Conservation (phyloP, 2,888 invertebrate species). For the Neoscelio sp. region DNA sequence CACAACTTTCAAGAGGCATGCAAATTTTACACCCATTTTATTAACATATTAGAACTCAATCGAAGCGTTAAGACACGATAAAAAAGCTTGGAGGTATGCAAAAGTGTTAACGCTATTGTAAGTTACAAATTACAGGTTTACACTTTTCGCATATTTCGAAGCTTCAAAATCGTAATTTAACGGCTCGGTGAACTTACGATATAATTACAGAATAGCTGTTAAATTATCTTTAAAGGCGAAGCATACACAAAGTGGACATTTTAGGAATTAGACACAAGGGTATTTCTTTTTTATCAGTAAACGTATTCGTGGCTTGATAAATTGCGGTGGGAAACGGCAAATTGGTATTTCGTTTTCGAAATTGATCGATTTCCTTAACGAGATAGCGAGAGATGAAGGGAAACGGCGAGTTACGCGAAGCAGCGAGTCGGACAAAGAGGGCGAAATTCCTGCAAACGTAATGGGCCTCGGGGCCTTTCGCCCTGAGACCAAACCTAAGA, state of each 20-base stretch:
- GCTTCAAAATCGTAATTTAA: constrained; percentile 18
- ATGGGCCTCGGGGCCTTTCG: constrained; percentile 71
- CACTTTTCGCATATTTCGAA: constrained; percentile 30
- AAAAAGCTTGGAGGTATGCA: constrained; percentile 24
- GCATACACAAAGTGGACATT: too few relatives aligned
- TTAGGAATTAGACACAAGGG: too few relatives aligned
- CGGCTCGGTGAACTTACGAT: constrained; percentile 3
- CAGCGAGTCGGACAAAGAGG: constrained; percentile 24
- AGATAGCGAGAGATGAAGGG: constrained; percentile 31
- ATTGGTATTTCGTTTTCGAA: constrained; percentile 69
- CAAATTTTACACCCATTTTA: constrained; percentile 32
- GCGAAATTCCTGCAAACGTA: constrained; percentile 56
- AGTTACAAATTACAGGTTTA: constrained; percentile 34
- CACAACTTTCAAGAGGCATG: too few relatives aligned
- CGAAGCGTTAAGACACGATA: constrained; percentile 10
- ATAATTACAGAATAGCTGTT: constrained; percentile 2
- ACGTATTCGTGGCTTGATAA: constrained; percentile 52
- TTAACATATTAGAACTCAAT: constrained; percentile 28
- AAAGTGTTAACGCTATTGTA: constrained; percentile 7
- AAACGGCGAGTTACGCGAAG: constrained; percentile 8
- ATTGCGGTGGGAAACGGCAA: too few relatives aligned
- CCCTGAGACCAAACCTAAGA: constrained; percentile 71
- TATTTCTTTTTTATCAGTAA: too few relatives aligned
- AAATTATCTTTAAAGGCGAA: too few relatives aligned
- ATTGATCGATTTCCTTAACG: constrained; percentile 72